Evolutionary conservation across 2,888 invertebrate species (phyloP), one percentile per base, ranked within the genome.

Genomic region (Pachydiplax longipennis): DNA sequence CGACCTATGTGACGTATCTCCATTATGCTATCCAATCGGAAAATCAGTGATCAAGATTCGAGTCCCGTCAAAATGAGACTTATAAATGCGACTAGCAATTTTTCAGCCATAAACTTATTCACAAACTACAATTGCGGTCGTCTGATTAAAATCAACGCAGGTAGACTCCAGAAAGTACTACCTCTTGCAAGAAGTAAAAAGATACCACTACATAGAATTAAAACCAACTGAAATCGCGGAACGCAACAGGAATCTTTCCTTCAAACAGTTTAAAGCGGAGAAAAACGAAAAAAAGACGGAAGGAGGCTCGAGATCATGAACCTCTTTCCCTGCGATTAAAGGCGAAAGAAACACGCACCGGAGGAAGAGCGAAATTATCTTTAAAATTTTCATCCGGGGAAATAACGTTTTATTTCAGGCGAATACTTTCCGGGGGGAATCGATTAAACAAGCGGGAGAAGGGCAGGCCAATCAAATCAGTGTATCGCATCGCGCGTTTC

Each of bases 321-420:
- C 31, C 90, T 81, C 91, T 91, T 90, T 91, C 92, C 92, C 92
- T 92, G 92, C 90, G 91, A 90, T 80, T 90, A 91, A 82, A 82
- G 90, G 81, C 91, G 91, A 90, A 90, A 73, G 65, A 65, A 65
- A 22, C 65, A n/a, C 22, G 25, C 31, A 22, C 25, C 73, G 13
- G 73, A 73, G 25, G 25, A 13, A 22, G 65, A 65, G 3, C 22
- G 65, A 73, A 73, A 73, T 73, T 31, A 73, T 73, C 73, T 73
- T 73, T 31, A 73, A 73, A n/a, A 73, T 73, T 73, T 73, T 73
- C 31, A 73, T 5, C 73, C 10, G 25, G 31, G 73, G 73, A 73
- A 31, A 73, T 31, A 73, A 73, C 73, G 31, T 31, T 25, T 73
- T 53, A 25, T 73, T 73, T 31, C 73, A 18, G 12, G 73, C 12